Evolutionary conservation across 2,888 invertebrate genomes (phyloP), one percentile per base, ranked within the genome.

Genomic region (Lochmaea capreae): DNA sequence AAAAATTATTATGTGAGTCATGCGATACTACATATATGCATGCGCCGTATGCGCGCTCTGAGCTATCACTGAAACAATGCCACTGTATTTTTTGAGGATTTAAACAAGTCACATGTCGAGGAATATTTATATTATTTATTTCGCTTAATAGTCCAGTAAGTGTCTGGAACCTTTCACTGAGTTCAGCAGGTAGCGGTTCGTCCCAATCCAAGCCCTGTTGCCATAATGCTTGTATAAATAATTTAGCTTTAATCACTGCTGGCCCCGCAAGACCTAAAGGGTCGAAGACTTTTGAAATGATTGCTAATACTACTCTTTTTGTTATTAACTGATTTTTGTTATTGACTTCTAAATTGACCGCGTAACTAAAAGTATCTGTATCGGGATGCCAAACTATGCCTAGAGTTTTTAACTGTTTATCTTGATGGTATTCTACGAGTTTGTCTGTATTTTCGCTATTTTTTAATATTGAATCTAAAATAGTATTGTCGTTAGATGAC

Each of bases 211-310:
- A 4, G 9, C 66, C 16, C 22, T 18, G 26, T 54, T 67, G 59
- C 77, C 77, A 75, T 57, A 75, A 22, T 39, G 67, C 33, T 65
- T 77, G 77, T 16, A 77, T 46, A n/a, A 75, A 62, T 52, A 76
- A 8, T 58, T 76, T 76, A 3, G 63, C 72, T 18, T 16, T 63
- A 12, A 75, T 54, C 14, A 75, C 33, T 58, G 66, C 18, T 10
- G 75, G 77, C 18, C 68, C 71, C 12, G 71, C 52, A n/a, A 76
- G 57, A 49, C 74, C 73, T 54, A 72, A 67, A n/a, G 70, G 66
- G 33, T 75, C 73, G 26, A 70, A 74, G 0, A 76, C 14, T 58
- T 75, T 65, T 14, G 68, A 68, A n/a, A 75, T 59, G 1, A 6
- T 67, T 1, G 76, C 33, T 39, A 62, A 39, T 1, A 62, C 42